Evolutionary conservation across 2,797 vertebrate species (phyloP).

Genomic region (Myoxocephalus aenaeus): DNA sequence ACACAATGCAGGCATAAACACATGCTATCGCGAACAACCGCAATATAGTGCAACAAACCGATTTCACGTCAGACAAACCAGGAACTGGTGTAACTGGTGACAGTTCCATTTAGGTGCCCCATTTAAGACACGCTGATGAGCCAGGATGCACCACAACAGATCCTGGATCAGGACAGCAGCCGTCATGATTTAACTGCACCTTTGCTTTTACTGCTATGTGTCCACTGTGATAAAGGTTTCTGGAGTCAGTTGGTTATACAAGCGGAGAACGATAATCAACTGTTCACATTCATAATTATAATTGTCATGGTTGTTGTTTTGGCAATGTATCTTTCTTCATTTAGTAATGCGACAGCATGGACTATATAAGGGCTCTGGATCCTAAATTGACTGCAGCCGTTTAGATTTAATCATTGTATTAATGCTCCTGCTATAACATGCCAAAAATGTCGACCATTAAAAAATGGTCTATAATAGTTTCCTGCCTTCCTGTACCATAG

Average conservation of each 20-base stretch:
- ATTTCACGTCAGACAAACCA: neutral
- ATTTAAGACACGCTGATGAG: neutral
- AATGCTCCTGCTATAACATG: neutral
- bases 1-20: neutral
- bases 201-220: neutral
- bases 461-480: neutral
- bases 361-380: neutral
- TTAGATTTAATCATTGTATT: neutral
- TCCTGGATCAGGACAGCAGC: neutral
- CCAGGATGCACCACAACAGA: neutral
- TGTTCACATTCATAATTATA: neutral
- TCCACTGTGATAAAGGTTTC: neutral
- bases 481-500: neutral
- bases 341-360: neutral
- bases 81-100: neutral
- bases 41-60: neutral
- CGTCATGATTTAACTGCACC: neutral
- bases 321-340: slow-evolving; percentile 2
- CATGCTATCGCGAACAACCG: neutral
- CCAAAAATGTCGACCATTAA: neutral
- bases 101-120: neutral
- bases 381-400: neutral
- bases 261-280: neutral
- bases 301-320: neutral
- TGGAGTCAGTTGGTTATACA: neutral